These are phyloP conservation scores for Andricus curvator DNA, from an alignment of 2,888 invertebrate genomes.

Conservation along the genomic window DNA sequence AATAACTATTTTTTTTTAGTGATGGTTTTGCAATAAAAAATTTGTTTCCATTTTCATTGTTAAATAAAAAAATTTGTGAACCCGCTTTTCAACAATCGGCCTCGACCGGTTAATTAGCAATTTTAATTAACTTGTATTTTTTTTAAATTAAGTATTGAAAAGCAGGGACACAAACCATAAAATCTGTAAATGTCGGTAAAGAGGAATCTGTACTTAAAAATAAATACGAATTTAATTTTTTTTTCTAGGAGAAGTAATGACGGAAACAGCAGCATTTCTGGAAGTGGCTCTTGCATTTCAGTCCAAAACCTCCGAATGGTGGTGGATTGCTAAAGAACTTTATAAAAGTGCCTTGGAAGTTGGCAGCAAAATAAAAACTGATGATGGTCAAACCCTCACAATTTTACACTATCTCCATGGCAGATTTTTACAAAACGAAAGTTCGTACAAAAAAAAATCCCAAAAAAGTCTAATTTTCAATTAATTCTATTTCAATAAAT, in stretches of 20 bases:
- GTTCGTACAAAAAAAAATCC: conserved; percentile 49
- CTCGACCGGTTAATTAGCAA: no score
- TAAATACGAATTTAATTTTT: background rate
- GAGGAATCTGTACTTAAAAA: no score
- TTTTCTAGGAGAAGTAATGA: conserved; percentile 48
- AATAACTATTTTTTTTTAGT: no score
- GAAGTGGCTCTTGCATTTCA: conserved; percentile 63
- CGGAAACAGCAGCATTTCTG: conserved; percentile 51
- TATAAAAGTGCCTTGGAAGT: conserved; percentile 58
- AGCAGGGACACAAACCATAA: no score
- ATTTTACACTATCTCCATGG: conserved; percentile 65
- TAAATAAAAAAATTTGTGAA: no score
- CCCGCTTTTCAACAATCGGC: no score
- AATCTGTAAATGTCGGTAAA: no score
- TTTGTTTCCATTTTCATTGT: no score
- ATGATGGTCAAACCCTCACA: conserved; percentile 55
- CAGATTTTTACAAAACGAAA: conserved; percentile 64
- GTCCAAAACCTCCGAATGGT: conserved; percentile 64
- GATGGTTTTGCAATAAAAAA: no score
- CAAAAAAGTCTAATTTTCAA: background rate
- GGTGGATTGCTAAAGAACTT: conserved; percentile 68
- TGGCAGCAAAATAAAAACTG: conserved; percentile 48
- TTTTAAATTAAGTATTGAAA: no score
- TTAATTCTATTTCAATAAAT: background rate
- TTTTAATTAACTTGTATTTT: no score